Evolutionary conservation across 2,888 invertebrate species (phyloP).

Genomic region (Hedya salicella): DNA sequence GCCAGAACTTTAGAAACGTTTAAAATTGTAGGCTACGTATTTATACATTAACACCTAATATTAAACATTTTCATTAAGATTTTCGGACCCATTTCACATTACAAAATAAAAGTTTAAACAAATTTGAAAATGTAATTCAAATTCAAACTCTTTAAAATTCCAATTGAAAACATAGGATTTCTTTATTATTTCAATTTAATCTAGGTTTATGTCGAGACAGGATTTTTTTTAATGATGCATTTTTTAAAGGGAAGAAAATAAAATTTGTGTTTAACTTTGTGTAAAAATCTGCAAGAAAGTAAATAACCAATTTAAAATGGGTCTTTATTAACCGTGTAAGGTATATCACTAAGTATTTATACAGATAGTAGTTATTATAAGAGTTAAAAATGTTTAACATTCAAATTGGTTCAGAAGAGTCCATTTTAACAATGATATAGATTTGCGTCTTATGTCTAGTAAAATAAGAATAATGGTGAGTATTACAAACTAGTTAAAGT

Average conservation of each 20-base stretch:
- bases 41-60: conserved; percentile 64
- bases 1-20: conserved; percentile 62
- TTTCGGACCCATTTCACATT: conserved; percentile 56
- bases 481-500: not conserved
- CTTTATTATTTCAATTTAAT: too few species aligned
- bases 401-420: conserved; percentile 54
- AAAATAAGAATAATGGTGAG: conserved; percentile 19
- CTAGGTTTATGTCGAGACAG: too few species aligned
- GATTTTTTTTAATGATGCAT: too few species aligned
- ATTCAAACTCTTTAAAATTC: too few species aligned
- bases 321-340: conserved; percentile 45
- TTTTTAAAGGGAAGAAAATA: too few species aligned
- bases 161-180: too few species aligned
- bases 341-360: conserved; percentile 44
- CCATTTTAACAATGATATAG: conserved; percentile 51
- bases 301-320: conserved; percentile 50
- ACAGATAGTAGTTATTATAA: conserved; percentile 45
- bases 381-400: conserved; percentile 53
- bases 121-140: too few species aligned
- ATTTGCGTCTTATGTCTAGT: conserved; percentile 45
- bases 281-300: conserved; percentile 32
- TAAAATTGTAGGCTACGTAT: conserved; percentile 68
- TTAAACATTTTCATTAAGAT: conserved; percentile 56
- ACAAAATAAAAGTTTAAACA: not conserved
- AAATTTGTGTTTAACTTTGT: conserved; percentile 1